Evolutionary conservation across 2,113 vertebrate genomes (phyloP).

Genomic region (Ophiodon elongatus): DNA sequence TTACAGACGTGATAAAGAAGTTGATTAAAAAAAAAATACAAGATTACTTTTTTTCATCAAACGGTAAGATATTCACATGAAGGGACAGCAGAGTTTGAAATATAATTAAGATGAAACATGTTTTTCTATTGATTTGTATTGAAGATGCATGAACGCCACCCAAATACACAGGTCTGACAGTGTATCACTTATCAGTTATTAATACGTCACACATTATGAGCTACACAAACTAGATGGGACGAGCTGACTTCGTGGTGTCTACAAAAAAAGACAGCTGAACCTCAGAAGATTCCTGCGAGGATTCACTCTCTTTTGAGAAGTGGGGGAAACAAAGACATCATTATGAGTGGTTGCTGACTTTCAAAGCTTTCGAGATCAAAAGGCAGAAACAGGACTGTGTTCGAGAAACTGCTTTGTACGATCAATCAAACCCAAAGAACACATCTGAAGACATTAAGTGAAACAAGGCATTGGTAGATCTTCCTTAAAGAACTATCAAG

Average conservation of each 20-base stretch:
- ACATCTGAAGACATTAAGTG: slow-evolving; percentile 20
- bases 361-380: slow-evolving; percentile 50
- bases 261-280: background rate
- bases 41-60: too few relatives aligned
- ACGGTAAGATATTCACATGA: background rate
- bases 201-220: background rate
- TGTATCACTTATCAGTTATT: background rate
- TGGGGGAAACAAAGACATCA: slow-evolving; percentile 47
- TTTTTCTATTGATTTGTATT: background rate
- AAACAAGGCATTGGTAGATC: background rate
- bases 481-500: slow-evolving; percentile 5
- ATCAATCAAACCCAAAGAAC: slow-evolving; percentile 35
- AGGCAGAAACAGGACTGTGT: slow-evolving; percentile 14
- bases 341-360: slow-evolving; percentile 45
- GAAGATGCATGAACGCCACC: too few relatives aligned
- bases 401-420: slow-evolving; percentile 35
- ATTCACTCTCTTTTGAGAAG: slow-evolving; percentile 41
- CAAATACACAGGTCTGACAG: background rate
- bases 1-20: background rate
- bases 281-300: slow-evolving; percentile 12
- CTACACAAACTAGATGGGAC: background rate
- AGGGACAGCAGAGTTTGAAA: background rate
- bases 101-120: background rate
- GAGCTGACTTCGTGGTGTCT: background rate
- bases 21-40: background rate